Percentiles rank a stretch among this genome's conserved stretches.
Evolutionary conservation across 1,140 invertebrate species (phyloP).

Genomic region (Lineus longissimus): DNA sequence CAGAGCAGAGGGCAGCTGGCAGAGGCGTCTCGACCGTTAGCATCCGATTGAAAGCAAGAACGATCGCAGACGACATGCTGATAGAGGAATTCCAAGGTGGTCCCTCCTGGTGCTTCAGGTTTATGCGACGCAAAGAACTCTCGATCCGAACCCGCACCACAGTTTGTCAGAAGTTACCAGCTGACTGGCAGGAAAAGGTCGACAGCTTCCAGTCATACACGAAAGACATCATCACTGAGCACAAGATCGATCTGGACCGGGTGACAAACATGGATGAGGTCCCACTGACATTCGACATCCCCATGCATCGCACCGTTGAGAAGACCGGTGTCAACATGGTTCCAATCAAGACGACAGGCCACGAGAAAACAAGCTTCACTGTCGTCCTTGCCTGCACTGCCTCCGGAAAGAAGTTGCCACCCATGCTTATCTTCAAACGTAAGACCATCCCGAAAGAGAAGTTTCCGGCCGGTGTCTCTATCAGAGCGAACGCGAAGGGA

Average conservation of each 20-base stretch:
- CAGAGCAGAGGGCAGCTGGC: too few species aligned
- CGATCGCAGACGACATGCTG: too few species aligned
- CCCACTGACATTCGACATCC: constrained; percentile 28
- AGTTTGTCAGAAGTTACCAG: too few species aligned
- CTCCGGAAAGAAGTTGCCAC: constrained; percentile 32
- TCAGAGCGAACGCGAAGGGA: constrained; percentile 22
- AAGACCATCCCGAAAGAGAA: constrained; percentile 24
- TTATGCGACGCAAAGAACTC: too few species aligned
- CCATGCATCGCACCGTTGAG: constrained; percentile 19
- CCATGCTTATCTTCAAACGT: too few species aligned
- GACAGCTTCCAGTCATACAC: not conserved
- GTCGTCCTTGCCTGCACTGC: too few species aligned
- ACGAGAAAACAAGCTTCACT: constrained; percentile 37
- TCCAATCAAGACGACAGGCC: constrained; percentile 26
- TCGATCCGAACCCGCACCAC: too few species aligned
- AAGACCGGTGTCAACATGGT: constrained; percentile 17
- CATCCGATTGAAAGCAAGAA: too few species aligned
- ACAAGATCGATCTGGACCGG: not conserved
- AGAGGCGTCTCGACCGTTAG: too few species aligned
- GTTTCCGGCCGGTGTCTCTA: constrained; percentile 18
- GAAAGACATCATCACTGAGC: not conserved
- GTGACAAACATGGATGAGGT: constrained; percentile 36
- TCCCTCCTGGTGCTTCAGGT: too few species aligned
- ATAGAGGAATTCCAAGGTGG: too few species aligned
- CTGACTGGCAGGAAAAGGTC: constrained; percentile 6